These are phyloP conservation scores for Psittacula cyanocephala DNA, from an alignment of 2,113 vertebrate genomes.

Conservation along the genomic window DNA sequence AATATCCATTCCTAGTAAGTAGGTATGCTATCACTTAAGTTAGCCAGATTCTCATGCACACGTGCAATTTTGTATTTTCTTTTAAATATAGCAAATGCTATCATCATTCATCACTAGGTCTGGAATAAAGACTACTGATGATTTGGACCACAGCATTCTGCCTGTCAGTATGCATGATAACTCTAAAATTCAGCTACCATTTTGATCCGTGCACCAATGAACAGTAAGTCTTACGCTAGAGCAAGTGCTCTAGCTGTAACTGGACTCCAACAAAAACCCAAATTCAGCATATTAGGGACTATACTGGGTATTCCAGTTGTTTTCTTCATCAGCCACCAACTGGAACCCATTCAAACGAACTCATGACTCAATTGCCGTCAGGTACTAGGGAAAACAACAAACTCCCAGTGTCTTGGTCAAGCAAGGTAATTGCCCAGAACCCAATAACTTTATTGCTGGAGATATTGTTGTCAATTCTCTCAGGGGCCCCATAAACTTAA, in stretches of 20 bases:
- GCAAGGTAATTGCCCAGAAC: background rate
- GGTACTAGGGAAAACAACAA: background rate
- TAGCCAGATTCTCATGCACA: background rate
- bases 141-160: background rate
- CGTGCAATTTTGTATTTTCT: background rate
- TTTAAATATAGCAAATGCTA: background rate
- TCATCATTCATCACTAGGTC: background rate
- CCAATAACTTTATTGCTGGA: background rate
- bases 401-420: background rate
- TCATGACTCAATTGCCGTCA: background rate
- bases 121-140: background rate
- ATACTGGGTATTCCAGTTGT: background rate
- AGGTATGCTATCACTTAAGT: background rate
- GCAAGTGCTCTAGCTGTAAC: background rate
- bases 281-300: background rate
- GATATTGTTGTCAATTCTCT: background rate
- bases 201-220: background rate
- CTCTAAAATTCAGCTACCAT: background rate
- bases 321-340: background rate
- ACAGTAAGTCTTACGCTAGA: fast-evolving
- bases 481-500: background rate
- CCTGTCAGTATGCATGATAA: no score
- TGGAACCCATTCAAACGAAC: background rate
- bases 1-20: background rate
- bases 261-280: background rate